Evolutionary conservation across 2,888 invertebrate genomes (phyloP), one percentile per base, ranked within the genome.

Genomic region (Antheraea assamensis): DNA sequence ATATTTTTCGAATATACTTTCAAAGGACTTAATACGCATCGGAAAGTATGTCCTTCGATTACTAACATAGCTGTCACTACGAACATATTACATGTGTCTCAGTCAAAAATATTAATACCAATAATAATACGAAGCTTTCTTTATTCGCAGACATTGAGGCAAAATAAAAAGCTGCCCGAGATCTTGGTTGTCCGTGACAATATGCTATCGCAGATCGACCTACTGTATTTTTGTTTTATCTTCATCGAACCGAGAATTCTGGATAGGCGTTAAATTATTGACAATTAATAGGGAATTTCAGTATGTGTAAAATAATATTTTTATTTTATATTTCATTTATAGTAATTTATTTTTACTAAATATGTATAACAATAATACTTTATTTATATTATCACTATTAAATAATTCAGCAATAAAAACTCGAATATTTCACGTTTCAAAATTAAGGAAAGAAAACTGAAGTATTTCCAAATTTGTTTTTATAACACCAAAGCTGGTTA

Each of bases 131-230:
- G 24, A 21, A 77, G 74, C 76, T 74, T 74, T 52, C 64, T 72
- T 78, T 78, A 76, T 78, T 76, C 77, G 76, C 76, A 76, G 80
- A 76, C 78, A 80, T 80, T 78, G 77, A 75, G 79, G 77, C 72
- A 75, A 81, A 79, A 82, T 78, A 82, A 81, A 82, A 78, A 78
- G 76, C 74, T 73, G 70, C 58, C 71, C 55, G 79, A 80, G 79
- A 82, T 83, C 79, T 83, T 80, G 79, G 71, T 78, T 78, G 79
- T 75, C 78, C 79, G 78, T 79, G 81, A 83, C 83, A 83, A 83
- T 81, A 74, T 81, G 76, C 81, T 77, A 79, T 79, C 77, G 77
- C 75, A 70, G 74, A 70, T 76, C 74, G 73, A 73, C 74, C 71
- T 74, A 74, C 74, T 77, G 74, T 35, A 35, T 27, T 27, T 1